Conservation (phyloP, 2,113 vertebrate species). For the Alligator sinensis region DNA sequence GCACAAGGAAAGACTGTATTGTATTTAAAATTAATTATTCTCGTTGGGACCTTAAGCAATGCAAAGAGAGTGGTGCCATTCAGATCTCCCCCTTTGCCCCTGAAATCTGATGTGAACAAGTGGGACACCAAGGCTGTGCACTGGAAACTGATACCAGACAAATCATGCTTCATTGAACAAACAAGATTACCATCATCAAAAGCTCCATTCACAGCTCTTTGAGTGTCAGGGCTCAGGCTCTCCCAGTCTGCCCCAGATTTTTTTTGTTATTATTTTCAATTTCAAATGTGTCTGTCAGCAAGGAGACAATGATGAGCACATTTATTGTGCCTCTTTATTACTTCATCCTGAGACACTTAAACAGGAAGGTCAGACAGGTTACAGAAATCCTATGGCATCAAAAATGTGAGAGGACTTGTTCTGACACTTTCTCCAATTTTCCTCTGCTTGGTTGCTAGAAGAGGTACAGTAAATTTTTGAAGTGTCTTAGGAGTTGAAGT, state of each 20-base stretch:
- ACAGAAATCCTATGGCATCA: not conserved
- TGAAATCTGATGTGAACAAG: constrained; percentile 23
- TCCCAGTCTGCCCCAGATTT: not conserved
- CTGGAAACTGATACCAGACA: constrained; percentile 13
- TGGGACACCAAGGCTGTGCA: not conserved
- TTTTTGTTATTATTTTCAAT: constrained; percentile 27
- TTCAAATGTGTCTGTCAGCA: constrained; percentile 41
- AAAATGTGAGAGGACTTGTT: not conserved
- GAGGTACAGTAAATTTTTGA: not conserved
- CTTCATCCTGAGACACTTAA: constrained; percentile 6
- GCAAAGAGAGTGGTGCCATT: constrained; percentile 4
- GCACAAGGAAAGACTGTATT: not conserved
- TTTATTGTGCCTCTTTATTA: constrained; percentile 29
- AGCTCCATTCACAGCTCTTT: constrained; percentile 33
- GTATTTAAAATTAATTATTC: not conserved
- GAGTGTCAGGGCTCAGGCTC: not conserved
- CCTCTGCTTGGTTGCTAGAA: not conserved
- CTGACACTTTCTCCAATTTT: not conserved
- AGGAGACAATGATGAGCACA: not conserved
- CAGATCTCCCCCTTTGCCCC: not conserved
- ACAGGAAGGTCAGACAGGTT: accelerated
- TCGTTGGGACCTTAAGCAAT: not conserved
- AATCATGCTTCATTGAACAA: constrained; percentile 11
- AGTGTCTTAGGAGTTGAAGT: not conserved
- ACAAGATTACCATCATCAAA: not conserved